Conservation (phyloP, 2,113 vertebrate genomes). For the Chauna torquata region DNA sequence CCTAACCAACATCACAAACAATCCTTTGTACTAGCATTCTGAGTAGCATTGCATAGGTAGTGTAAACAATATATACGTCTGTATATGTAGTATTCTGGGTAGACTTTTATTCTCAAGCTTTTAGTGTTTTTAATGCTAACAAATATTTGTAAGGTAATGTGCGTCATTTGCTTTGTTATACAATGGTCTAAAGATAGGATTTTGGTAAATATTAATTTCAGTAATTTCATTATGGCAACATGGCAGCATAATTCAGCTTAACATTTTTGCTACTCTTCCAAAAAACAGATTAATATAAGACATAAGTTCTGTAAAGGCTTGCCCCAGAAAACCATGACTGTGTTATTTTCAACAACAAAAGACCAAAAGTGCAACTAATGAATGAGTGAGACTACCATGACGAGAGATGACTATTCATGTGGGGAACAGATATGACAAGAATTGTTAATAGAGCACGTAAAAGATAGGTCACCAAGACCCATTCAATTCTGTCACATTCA, state of each 20-base stretch:
- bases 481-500: accelerated
- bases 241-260: neutral
- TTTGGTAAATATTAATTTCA: constrained; percentile 6
- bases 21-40: neutral
- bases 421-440: neutral
- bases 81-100: neutral
- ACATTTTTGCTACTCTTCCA: neutral
- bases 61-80: neutral
- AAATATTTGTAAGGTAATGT: neutral
- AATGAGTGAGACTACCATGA: neutral
- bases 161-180: neutral
- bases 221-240: neutral
- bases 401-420: neutral
- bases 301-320: neutral
- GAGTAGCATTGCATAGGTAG: neutral
- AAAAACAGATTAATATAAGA: neutral
- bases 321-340: neutral
- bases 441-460: neutral
- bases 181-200: neutral
- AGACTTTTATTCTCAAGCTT: neutral
- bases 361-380: neutral
- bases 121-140: neutral
- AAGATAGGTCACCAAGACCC: neutral
- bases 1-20: neutral
- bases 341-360: neutral